Evolutionary conservation across 2,113 vertebrate species (phyloP).

Genomic region (Lophura nycthemera): DNA sequence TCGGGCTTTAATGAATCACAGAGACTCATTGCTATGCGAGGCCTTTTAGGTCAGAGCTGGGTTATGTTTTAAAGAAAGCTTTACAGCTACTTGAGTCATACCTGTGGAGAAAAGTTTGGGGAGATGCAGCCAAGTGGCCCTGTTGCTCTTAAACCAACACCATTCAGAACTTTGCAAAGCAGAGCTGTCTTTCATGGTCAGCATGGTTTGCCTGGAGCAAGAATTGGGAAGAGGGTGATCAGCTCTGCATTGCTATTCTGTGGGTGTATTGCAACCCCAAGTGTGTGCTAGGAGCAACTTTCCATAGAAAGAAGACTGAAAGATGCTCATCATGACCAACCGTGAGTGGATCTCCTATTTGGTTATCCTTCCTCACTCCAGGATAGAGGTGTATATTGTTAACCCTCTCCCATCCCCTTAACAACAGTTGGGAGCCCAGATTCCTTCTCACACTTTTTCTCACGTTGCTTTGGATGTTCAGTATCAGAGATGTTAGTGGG

Average conservation of each 20-base stretch:
- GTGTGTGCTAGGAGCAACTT: background rate
- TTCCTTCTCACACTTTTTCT: background rate
- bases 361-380: background rate
- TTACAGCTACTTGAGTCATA: background rate
- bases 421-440: background rate
- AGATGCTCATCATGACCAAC: background rate
- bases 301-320: background rate
- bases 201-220: rapidly evolving
- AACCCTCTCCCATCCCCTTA: background rate
- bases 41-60: background rate
- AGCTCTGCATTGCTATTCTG: background rate
- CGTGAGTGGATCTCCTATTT: background rate
- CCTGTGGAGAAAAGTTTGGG: background rate
- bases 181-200: background rate
- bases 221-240: background rate
- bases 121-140: background rate
- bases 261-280: rapidly evolving
- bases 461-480: background rate
- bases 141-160: background rate
- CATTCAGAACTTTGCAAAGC: background rate
- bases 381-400: background rate
- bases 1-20: background rate
- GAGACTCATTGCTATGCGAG: background rate
- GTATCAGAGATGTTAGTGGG: background rate
- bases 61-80: background rate